Evolutionary conservation across 2,888 invertebrate genomes (phyloP).

Genomic region (Aricia artaxerxes): DNA sequence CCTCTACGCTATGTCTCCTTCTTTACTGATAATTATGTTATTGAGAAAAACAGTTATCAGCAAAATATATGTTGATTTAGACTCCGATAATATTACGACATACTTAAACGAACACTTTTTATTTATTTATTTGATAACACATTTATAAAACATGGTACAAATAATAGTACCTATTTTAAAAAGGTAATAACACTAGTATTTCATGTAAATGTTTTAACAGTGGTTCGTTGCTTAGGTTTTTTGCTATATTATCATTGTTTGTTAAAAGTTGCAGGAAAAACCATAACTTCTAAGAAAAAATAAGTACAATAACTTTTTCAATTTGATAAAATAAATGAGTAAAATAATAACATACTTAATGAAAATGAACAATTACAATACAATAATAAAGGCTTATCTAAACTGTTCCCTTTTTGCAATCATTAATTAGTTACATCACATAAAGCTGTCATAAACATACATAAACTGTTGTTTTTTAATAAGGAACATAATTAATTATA

Average conservation of each 20-base stretch:
- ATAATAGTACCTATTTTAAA: background rate
- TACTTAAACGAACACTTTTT: background rate
- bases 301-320: background rate
- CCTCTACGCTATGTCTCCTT: slow-evolving; percentile 60
- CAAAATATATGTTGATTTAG: background rate
- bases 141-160: background rate
- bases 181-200: background rate
- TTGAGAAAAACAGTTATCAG: slow-evolving; percentile 37
- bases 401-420: slow-evolving; percentile 19
- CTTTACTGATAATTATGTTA: slow-evolving; percentile 50
- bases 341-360: background rate
- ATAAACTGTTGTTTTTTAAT: background rate
- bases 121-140: background rate
- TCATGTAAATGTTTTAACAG: background rate
- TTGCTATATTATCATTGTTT: background rate
- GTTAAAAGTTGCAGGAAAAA: background rate
- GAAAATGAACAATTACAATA: background rate
- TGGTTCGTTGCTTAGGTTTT: background rate
- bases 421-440: slow-evolving; percentile 4
- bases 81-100: background rate
- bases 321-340: background rate
- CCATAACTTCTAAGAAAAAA: background rate
- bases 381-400: slow-evolving; percentile 6
- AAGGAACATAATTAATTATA: background rate
- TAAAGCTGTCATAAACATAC: slow-evolving; percentile 10